These are phyloP conservation scores for Rhimphoctona megacephalus DNA, from an alignment of 2,888 invertebrate genomes.

Conservation along the genomic window DNA sequence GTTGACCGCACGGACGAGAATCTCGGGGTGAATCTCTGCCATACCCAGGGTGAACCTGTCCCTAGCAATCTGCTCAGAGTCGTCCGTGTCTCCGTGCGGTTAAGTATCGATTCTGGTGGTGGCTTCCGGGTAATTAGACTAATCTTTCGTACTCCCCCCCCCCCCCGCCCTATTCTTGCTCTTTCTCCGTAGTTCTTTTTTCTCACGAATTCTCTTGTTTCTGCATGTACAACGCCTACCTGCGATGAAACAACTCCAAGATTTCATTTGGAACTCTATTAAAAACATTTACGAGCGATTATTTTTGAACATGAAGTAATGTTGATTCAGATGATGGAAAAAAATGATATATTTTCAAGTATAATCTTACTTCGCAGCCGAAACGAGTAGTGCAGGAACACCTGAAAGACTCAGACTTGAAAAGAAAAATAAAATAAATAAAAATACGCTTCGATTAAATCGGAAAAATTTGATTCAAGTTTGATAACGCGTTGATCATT, in stretches of 20 bases:
- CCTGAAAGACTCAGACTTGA: too few relatives aligned
- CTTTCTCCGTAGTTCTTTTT: constrained; percentile 7
- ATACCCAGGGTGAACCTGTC: constrained; percentile 12
- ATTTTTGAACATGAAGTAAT: neutral
- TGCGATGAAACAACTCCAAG: neutral
- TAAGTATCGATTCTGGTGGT: constrained; percentile 60
- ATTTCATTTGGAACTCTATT: neutral
- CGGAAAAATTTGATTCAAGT: too few relatives aligned
- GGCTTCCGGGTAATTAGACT: constrained; percentile 60
- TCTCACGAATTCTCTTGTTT: constrained; percentile 35
- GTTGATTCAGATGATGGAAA: neutral
- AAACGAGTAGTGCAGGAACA: too few relatives aligned
- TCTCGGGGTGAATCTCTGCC: constrained; percentile 23
- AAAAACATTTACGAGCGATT: neutral
- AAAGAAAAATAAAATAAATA: too few relatives aligned
- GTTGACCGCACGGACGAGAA: constrained; percentile 1
- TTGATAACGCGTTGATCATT: too few relatives aligned
- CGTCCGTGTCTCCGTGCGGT: constrained; percentile 19
- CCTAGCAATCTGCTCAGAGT: constrained; percentile 47
- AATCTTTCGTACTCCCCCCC: constrained; percentile 28
- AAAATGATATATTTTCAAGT: neutral
- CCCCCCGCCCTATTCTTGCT: neutral
- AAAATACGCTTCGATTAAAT: too few relatives aligned
- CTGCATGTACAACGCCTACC: neutral
- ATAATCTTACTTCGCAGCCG: too few relatives aligned